These are phyloP conservation scores for Idaea straminata DNA, from an alignment of 2,888 invertebrate species.

Conservation along the genomic window DNA sequence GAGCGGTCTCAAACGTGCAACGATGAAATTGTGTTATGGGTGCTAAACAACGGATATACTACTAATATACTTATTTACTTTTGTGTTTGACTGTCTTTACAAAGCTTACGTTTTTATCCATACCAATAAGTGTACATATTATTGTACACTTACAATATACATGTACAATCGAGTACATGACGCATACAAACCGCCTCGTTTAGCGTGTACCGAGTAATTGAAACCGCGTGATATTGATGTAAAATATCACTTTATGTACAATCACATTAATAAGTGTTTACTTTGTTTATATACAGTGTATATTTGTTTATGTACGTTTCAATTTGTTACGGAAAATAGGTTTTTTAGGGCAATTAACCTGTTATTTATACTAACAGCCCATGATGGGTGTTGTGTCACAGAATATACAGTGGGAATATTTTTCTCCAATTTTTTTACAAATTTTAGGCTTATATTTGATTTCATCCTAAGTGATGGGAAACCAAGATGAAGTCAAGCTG, in stretches of 20 bases:
- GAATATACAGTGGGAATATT: too few species aligned
- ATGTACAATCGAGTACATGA: conserved; percentile 24
- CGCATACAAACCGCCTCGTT: conserved; percentile 45
- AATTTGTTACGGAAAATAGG: conserved; percentile 7
- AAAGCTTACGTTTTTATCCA: not conserved
- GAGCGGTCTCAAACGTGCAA: too few species aligned
- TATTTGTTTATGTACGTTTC: conserved; percentile 5
- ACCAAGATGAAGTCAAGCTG: too few species aligned
- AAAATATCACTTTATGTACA: conserved; percentile 35
- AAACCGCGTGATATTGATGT: conserved; percentile 68
- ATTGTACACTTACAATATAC: not conserved
- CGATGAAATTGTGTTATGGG: too few species aligned
- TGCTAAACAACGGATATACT: too few species aligned
- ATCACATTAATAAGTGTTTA: conserved; percentile 21
- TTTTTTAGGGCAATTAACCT: conserved; percentile 9
- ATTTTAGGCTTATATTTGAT: too few species aligned
- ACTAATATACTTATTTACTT: too few species aligned
- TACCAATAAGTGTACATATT: too few species aligned
- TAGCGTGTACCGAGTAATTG: conserved; percentile 68
- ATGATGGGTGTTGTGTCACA: too few species aligned
- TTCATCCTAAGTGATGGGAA: too few species aligned
- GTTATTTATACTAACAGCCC: not conserved
- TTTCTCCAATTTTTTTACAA: too few species aligned
- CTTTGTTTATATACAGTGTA: conserved; percentile 28
- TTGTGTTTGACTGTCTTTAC: not conserved